Percentiles rank a stretch among this genome's conserved stretches.
Conservation (phyloP, 2,113 vertebrate species). For the Lucifuga dentata region DNA sequence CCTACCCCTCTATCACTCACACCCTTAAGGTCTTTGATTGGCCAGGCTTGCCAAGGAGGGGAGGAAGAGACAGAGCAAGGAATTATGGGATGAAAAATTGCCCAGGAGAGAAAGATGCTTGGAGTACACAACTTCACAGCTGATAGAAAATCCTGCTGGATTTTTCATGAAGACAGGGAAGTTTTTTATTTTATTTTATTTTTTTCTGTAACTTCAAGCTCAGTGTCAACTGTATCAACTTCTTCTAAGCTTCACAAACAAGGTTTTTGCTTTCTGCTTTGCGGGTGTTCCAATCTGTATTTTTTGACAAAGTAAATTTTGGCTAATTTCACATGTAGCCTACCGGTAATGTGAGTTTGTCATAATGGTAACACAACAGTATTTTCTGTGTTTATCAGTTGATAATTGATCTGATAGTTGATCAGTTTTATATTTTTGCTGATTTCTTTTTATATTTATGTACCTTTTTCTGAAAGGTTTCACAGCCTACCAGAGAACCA, state of each 20-base stretch:
- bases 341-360: too few relatives aligned
- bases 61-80: constrained; percentile 56
- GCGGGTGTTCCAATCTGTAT: neutral
- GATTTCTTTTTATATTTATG: too few relatives aligned
- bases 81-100: constrained; percentile 76
- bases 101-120: constrained; percentile 56
- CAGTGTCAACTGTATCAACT: constrained; percentile 16
- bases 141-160: constrained; percentile 70
- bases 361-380: too few relatives aligned
- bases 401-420: too few relatives aligned
- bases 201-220: constrained; percentile 13
- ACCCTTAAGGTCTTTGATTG: constrained; percentile 64
- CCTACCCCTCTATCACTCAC: constrained; percentile 51
- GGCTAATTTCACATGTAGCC: too few relatives aligned
- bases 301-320: too few relatives aligned
- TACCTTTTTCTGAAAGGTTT: neutral
- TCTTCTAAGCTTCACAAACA: neutral
- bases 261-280: neutral
- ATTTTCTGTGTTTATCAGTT: too few relatives aligned
- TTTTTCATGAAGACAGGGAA: constrained; percentile 51
- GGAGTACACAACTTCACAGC: constrained; percentile 67
- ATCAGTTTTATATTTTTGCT: too few relatives aligned
- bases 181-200: too few relatives aligned
- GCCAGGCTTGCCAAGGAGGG: constrained; percentile 45
- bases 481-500: neutral